These are phyloP conservation scores for Aplochiton taeniatus DNA, from an alignment of 2,797 vertebrate species.

Conservation along the genomic window DNA sequence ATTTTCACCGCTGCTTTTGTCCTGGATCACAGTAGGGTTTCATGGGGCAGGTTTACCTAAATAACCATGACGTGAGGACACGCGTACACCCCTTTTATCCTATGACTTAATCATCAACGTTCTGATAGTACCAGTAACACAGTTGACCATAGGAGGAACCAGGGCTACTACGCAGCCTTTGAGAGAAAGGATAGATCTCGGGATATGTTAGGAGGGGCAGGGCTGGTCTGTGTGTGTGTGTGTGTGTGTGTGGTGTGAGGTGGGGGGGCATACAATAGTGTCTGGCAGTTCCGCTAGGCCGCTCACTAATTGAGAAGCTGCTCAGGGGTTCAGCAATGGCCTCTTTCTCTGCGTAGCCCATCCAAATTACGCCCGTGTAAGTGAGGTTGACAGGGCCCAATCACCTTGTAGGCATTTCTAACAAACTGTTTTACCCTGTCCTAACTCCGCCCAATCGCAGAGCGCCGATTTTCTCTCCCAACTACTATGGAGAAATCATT, in stretches of 20 bases:
- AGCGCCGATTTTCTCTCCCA: neutral
- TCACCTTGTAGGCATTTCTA: conserved; percentile 68
- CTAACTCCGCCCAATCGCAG: neutral
- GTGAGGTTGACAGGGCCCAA: conserved; percentile 82
- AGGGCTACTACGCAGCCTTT: conserved; percentile 25
- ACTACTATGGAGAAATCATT: neutral
- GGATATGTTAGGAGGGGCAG: conserved; percentile 16
- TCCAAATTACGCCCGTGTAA: conserved; percentile 81
- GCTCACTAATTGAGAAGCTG: conserved; percentile 88
- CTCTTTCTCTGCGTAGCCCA: conserved; percentile 72
- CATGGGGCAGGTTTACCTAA: neutral
- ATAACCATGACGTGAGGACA: conserved; percentile 3
- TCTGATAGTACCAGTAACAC: neutral
- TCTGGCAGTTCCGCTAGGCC: conserved; percentile 81
- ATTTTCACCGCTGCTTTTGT: neutral
- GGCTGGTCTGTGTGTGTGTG: conserved; percentile 15
- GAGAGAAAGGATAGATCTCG: conserved; percentile 27
- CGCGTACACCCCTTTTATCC: neutral
- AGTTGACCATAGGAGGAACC: conserved; percentile 50
- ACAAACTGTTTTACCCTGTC: conserved; percentile 32
- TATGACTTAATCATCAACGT: neutral
- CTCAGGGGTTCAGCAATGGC: conserved; percentile 76
- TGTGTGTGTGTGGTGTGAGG: conserved; percentile 23
- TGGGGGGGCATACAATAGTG: conserved; percentile 51
- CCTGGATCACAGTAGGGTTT: neutral